Evolutionary conservation across 2,888 invertebrate genomes (phyloP), one percentile per base, ranked within the genome.

Genomic region (Torymus aiolomorphi): DNA sequence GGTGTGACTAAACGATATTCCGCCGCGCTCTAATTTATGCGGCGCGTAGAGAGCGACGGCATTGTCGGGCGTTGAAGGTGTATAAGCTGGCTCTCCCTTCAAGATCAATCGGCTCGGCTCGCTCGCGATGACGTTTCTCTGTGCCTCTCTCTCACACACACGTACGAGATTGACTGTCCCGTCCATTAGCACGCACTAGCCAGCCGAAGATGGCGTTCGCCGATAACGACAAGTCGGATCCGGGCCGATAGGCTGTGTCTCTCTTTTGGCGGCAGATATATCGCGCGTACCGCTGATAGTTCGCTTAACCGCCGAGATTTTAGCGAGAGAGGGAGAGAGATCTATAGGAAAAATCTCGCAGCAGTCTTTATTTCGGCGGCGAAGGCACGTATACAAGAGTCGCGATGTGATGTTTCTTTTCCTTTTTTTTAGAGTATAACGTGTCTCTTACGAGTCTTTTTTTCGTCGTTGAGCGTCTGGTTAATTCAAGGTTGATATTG

Each of bases 241-340:
- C 18, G 56, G 70, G 65, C 71, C 70, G 76, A 76, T 70, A 71
- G 57, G 56, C 13, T 56, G 31, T 18, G 31, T n/a, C 73, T 49
- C 74, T 66, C 83, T 84, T 84, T 84, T 83, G 83, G 82, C 83
- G 82, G 83, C 74, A 81, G 81, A 81, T 82, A 81, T 63, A 42
- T 42, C 42, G 42, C 42, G 42, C 49, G 61, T 71, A 57, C 78
- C 80, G 67, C 63, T 75, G 70, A 66, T 71, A 77, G 69, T n/a
- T 49, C 8, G 42, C 42, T 42, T 12, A 18, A n/a, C 65, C 14
- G 16, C 56, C 18, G 74, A 56, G 71, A 61, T 76, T 80, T 80
- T 76, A 75, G 71, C 70, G 69, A 20, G 71, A 78, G 73, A 75
- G 71, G 78, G 73, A 75, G 52, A 14, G 2, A 10, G 79, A 70